Evolutionary conservation across 35 echinoderm and acorn worm species (phyloP).

Genomic region (Heliocidaris erythrogramma): DNA sequence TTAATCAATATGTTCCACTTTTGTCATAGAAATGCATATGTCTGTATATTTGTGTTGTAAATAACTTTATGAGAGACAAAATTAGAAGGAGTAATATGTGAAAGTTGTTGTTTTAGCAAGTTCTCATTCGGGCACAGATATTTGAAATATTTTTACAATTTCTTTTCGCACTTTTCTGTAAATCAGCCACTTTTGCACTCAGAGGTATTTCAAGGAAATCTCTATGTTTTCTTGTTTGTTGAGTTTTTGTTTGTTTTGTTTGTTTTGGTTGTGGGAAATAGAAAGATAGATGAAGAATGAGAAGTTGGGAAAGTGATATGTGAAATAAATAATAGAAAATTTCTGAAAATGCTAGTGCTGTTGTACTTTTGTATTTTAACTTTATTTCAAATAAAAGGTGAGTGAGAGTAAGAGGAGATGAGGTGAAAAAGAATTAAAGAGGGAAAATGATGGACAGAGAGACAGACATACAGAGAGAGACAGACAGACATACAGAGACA

Average conservation of each 20-base stretch:
- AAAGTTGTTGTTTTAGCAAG: too few relatives aligned
- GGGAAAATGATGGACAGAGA: background rate
- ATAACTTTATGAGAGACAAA: background rate
- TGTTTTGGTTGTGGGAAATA: slow-evolving; percentile 2
- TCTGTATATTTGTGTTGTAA: slow-evolving; percentile 33
- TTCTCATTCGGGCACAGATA: background rate
- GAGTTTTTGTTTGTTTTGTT: background rate
- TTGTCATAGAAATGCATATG: slow-evolving; percentile 20
- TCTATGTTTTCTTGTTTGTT: background rate
- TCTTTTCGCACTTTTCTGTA: background rate
- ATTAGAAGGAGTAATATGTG: background rate
- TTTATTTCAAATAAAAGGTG: background rate
- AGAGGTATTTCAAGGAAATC: slow-evolving; percentile 10
- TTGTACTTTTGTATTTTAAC: background rate
- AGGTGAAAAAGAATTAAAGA: background rate
- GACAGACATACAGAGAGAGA: too few relatives aligned
- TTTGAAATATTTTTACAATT: background rate
- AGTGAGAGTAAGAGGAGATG: background rate
- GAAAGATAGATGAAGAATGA: background rate
- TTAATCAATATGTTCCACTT: background rate
- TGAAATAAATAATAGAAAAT: background rate
- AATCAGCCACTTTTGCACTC: background rate
- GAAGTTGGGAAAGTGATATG: background rate
- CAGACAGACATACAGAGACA: too few relatives aligned
- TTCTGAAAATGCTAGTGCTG: background rate